These are phyloP conservation scores for Parus major DNA, from an alignment of 2,113 vertebrate genomes.

Conservation along the genomic window DNA sequence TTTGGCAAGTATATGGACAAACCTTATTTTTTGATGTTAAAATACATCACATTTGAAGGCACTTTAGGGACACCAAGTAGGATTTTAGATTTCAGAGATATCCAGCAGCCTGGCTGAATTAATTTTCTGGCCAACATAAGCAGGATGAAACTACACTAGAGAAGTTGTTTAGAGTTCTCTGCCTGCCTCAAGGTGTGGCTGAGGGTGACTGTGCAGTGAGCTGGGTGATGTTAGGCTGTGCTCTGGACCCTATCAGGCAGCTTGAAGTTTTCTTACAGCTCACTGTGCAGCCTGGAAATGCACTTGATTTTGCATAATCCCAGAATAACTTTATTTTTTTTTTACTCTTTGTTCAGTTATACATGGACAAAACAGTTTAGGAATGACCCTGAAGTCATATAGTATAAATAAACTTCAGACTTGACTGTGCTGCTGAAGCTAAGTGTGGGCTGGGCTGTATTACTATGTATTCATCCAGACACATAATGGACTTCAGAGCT, in stretches of 20 bases:
- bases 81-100: neutral
- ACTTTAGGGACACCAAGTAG: neutral
- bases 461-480: accelerated
- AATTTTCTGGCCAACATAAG: neutral
- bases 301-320: neutral
- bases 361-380: neutral
- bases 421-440: neutral
- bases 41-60: neutral
- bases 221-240: neutral
- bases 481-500: neutral
- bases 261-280: neutral
- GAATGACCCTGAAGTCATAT: neutral
- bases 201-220: neutral
- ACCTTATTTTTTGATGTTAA: neutral
- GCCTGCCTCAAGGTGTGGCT: neutral
- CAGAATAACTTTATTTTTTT: neutral
- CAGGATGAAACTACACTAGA: neutral
- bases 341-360: neutral
- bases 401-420: neutral
- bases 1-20: accelerated
- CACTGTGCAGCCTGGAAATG: neutral
- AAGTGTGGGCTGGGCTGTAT: neutral
- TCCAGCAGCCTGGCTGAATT: neutral
- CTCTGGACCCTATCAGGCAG: neutral
- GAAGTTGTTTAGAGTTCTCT: neutral